Evolutionary conservation across 2,113 vertebrate genomes (phyloP).

Genomic region (Lucifuga dentata): DNA sequence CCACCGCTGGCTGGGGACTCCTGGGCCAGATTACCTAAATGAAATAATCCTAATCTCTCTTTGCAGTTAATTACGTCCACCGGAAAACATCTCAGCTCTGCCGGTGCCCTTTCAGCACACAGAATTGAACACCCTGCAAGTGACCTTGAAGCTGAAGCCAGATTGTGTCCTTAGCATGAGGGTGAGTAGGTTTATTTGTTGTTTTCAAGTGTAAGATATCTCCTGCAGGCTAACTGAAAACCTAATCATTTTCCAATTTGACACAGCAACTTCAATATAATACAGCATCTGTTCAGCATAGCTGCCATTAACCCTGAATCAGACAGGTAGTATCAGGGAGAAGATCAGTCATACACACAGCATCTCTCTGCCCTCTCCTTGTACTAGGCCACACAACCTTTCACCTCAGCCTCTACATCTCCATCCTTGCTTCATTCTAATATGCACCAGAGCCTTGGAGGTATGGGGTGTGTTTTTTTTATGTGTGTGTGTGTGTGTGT

Average conservation of each 20-base stretch:
- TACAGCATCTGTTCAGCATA: background rate
- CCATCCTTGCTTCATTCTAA: constrained; percentile 47
- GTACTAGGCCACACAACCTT: constrained; percentile 46
- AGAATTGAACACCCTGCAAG: constrained; percentile 32
- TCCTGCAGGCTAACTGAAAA: background rate
- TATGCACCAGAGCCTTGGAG: constrained; percentile 54
- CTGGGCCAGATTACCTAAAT: constrained; percentile 74
- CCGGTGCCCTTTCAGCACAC: constrained; percentile 32
- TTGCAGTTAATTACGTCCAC: constrained; percentile 70
- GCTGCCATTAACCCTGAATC: constrained; percentile 56
- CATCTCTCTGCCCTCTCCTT: constrained; percentile 66
- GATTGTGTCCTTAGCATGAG: background rate
- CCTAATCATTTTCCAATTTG: background rate
- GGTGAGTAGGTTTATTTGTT: background rate
- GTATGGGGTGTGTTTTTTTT: too few species aligned
- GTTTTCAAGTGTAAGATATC: constrained; percentile 1
- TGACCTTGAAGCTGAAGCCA: constrained; percentile 66
- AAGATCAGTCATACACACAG: constrained; percentile 47
- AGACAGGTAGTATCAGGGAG: constrained; percentile 1
- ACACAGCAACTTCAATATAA: background rate
- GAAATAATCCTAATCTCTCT: constrained; percentile 76
- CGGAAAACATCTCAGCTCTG: constrained; percentile 60
- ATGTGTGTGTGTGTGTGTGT: background rate
- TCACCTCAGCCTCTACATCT: constrained; percentile 20
- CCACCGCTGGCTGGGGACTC: constrained; percentile 64